phyloP scores from a whole-genome alignment of 2,113 vertebrate species.

The Proteles cristata region DNA sequence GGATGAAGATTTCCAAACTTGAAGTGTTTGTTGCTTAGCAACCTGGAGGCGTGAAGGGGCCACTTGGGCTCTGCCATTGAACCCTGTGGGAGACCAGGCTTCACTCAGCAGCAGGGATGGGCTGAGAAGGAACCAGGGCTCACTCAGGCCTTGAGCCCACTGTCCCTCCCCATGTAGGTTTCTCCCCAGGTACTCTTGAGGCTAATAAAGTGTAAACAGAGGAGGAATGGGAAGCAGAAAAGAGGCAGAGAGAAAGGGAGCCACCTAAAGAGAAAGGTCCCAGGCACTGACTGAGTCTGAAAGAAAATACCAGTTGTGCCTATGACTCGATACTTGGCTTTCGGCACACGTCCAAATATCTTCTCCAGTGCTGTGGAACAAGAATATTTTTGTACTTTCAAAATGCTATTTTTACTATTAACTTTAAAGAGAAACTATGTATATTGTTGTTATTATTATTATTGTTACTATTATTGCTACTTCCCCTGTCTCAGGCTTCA shows the following conservation, averaged over 20 bases:
- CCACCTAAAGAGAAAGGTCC: background rate
- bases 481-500: background rate
- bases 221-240: background rate
- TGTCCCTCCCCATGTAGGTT: background rate
- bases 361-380: constrained; percentile 27
- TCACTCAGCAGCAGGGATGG: background rate
- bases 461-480: background rate
- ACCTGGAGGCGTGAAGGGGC: constrained; percentile 71
- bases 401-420: constrained; percentile 51
- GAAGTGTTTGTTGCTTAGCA: constrained; percentile 85
- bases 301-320: background rate
- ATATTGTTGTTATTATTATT: background rate
- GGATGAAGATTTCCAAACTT: constrained; percentile 84
- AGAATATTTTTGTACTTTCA: constrained; percentile 31
- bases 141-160: too few species aligned
- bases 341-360: background rate
- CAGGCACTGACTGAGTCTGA: background rate
- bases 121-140: background rate
- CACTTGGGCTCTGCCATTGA: constrained; percentile 42
- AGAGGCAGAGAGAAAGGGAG: background rate
- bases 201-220: background rate
- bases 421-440: background rate
- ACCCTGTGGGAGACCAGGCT: background rate
- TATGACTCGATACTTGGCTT: background rate
- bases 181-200: constrained; percentile 30